Evolutionary conservation across 2,113 vertebrate genomes (phyloP), one percentile per base, ranked within the genome.

Genomic region (Neotoma lepida): DNA sequence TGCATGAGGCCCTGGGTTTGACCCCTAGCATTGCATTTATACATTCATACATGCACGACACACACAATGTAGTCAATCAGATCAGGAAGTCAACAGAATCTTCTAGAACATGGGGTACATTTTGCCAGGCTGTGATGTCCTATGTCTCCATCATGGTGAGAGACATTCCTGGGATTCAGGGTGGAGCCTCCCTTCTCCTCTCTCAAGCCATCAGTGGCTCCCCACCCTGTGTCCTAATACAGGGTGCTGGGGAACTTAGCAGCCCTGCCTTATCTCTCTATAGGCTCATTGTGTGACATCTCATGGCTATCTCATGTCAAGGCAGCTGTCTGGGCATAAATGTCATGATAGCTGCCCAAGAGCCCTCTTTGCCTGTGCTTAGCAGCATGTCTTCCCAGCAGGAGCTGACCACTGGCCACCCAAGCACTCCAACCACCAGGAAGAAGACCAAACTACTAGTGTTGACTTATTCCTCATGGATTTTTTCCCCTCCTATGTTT

Each of bases 401-500:
- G 7, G 2, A 33, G 18, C 26, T 77, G 46, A 14, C 41, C 56
- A 13, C 80, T 14, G 58, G 33, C 20, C 0, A 15, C n/a, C 18
- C 73, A 24, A n/a, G 39, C 13, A 10, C 28, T 6, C 70, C 18
- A 2, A 4, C 1, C 28, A 20, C 12, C 9, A 6, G 78, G 35
- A 56, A 41, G 54, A 44, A 12, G 20, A 39, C 24, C 86, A 26
- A 4, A 2, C 6, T 1, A 4, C 86, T 41, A 7, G 4, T 3
- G 6, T 0, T 20, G 20, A 2, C 8, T 58, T 35, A 41, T 6
- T 24, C 6, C 17, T 7, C 1, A 41, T 17, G 9, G 0, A 35
- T 2, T 46, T 54, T n/a, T 56, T 2, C 18, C 1, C 41, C 18
- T 61, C 56, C 26, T 61, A 20, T 15, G 46, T 49, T 70, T 49